These are phyloP conservation scores for Pseudotriccus pelzelni DNA, from an alignment of 2,797 vertebrate species.

Conservation along the genomic window DNA sequence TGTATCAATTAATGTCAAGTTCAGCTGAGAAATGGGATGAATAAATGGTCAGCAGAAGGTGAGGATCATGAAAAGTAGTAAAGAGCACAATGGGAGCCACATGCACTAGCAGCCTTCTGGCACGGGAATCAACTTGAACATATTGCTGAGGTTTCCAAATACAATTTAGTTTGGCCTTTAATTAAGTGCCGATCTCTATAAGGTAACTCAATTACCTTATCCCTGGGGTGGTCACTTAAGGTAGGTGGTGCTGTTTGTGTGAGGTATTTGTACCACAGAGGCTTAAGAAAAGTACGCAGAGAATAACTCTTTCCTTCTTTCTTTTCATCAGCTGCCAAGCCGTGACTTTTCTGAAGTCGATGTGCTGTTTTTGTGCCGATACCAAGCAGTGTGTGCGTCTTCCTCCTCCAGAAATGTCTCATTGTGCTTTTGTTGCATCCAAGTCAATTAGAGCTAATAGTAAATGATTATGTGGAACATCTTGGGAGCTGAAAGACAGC, in stretches of 20 bases:
- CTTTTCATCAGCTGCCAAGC: conserved; percentile 26
- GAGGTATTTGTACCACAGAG: neutral
- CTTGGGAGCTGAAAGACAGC: neutral
- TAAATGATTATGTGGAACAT: conserved; percentile 2
- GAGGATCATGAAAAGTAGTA: neutral
- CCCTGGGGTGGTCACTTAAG: neutral
- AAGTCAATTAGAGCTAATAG: conserved; percentile 23
- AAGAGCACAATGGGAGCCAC: neutral
- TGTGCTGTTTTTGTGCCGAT: neutral
- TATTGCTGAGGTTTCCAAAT: neutral
- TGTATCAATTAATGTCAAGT: neutral
- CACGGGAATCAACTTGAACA: neutral
- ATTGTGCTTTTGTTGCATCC: conserved; percentile 1
- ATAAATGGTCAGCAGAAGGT: neutral
- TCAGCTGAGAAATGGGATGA: neutral
- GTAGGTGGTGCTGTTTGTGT: neutral
- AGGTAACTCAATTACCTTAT: neutral
- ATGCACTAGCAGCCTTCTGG: neutral
- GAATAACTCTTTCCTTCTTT: neutral
- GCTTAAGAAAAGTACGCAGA: neutral
- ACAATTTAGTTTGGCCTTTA: conserved; percentile 16
- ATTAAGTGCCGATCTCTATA: neutral
- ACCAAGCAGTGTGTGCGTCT: neutral
- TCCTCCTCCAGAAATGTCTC: neutral
- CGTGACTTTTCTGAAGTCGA: neutral